Base-by-base conservation (phyloP, 1,140 invertebrate species). In the Brachionus rubens region DNA sequence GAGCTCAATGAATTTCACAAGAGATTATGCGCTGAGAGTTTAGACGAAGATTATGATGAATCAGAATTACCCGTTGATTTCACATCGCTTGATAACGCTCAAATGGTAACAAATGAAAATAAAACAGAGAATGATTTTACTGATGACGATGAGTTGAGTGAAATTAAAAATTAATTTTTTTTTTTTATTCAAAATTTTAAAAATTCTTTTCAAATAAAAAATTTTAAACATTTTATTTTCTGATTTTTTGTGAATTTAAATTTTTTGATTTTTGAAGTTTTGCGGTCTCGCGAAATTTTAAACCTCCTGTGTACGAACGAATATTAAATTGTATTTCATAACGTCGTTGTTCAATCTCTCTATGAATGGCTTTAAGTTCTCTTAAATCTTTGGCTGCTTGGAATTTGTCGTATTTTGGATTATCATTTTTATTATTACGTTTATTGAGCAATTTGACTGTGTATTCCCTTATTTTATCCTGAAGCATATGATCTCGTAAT, bases 301-400 rank as follows among this genome's bases (percentile, higher is more conserved):
- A 28, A 9, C 48, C 68, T 21, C 68, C 68, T 21, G 48, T 72
- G 28, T 72, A 40, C 19, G 26, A 43, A 30, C 68, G 48, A 4
- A 72, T 48, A 54, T 72, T 72, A 33, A 50, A 54, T 24, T 72
- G 68, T 26, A 72, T 30, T 48, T 72, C 68, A 19, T 50, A 50
- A 28, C 68, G 21, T 50, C 68, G 30, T 54, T 72, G 68, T 30
- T 54, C 46, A 28, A 72, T 48, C 40, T 72, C 68, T 72, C 68
- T 36, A 40, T 48, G 28, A 21, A 72, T 48, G 12, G 26, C 36
- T 48, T 72, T 72, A 21, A 72, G 24, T 72, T 72, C 68, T 36
- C 68, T 30, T 47, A 72, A 40, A 30, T 72, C 68, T 19, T 54
- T 48, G 1, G 68, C 68, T 48, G 68, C 68, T 50, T 54, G 68